Percentiles rank a stretch among this genome's conserved stretches.
phyloP scores from a whole-genome alignment of 1,140 invertebrate genomes.

The Cotesia chilonis region DNA sequence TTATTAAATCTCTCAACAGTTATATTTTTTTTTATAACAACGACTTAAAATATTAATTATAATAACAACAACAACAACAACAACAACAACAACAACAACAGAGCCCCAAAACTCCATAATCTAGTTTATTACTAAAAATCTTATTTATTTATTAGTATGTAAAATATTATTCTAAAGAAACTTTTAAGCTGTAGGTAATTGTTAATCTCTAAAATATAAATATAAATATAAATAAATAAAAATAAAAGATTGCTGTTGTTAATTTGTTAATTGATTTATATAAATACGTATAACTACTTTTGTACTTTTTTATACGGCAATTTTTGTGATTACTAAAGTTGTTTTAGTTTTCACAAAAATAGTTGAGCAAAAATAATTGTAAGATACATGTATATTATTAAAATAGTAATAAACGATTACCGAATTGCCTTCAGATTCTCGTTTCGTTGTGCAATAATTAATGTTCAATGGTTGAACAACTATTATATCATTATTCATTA shows the following conservation, averaged over 20 bases:
- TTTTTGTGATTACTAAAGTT: conserved; percentile 17
- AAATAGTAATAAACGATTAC: conserved; percentile 26
- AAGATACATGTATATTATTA: conserved; percentile 5
- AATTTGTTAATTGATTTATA: neutral
- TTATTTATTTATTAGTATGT: neutral
- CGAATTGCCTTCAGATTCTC: conserved; percentile 25
- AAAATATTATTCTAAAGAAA: too few relatives aligned
- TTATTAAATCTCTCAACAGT: too few relatives aligned
- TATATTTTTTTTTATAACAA: too few relatives aligned
- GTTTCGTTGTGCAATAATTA: conserved; percentile 25
- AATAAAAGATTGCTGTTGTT: conserved; percentile 6
- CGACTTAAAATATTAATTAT: neutral
- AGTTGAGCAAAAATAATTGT: conserved; percentile 2
- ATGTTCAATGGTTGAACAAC: neutral
- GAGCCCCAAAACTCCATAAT: neutral
- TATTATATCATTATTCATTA: neutral
- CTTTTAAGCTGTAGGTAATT: too few relatives aligned
- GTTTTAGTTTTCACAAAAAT: conserved; percentile 19
- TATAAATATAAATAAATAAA: too few relatives aligned
- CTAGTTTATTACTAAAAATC: neutral
- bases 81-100: neutral
- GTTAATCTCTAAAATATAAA: neutral
- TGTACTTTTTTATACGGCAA: conserved; percentile 32
- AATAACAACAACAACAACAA: neutral
- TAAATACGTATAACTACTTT: conserved; percentile 17